These are phyloP conservation scores for Pyrrhia umbra DNA, from an alignment of 2,888 invertebrate species.

Conservation along the genomic window DNA sequence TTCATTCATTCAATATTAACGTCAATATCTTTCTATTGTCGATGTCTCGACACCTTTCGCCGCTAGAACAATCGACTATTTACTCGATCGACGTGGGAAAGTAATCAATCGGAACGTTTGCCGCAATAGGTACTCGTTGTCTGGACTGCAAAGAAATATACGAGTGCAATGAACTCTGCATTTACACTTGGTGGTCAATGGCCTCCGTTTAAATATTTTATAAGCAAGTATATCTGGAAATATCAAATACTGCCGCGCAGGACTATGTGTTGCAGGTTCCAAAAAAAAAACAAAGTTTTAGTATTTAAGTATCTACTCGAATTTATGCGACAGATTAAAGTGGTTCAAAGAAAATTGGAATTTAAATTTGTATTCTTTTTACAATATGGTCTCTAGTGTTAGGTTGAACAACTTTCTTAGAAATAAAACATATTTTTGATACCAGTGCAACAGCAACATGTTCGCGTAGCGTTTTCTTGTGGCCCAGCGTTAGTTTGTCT, in stretches of 20 bases:
- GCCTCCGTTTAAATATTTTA: conserved; percentile 9
- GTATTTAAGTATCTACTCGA: too few relatives aligned
- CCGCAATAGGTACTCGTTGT: conserved; percentile 20
- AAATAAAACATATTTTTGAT: too few relatives aligned
- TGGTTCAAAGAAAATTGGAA: too few relatives aligned
- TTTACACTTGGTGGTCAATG: conserved; percentile 30
- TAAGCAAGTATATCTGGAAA: too few relatives aligned
- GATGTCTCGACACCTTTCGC: conserved; percentile 46
- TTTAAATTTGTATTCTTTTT: too few relatives aligned
- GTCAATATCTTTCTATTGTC: conserved; percentile 42
- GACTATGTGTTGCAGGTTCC: background rate
- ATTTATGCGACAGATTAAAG: too few relatives aligned
- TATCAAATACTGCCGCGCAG: background rate
- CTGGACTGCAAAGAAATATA: conserved; percentile 16
- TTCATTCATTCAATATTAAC: conserved; percentile 19
- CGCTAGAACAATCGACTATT: conserved; percentile 48
- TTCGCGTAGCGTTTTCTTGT: background rate
- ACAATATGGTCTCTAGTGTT: too few relatives aligned
- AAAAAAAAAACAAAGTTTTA: too few relatives aligned
- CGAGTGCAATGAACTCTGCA: conserved; percentile 44
- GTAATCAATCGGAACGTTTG: conserved; percentile 38
- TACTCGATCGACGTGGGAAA: conserved; percentile 49
- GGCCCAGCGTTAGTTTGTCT: background rate
- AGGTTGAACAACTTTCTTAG: too few relatives aligned
- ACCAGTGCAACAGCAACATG: too few relatives aligned